These are phyloP conservation scores for Chaenodraco wilsoni DNA, from an alignment of 2,797 vertebrate genomes.

Conservation along the genomic window DNA sequence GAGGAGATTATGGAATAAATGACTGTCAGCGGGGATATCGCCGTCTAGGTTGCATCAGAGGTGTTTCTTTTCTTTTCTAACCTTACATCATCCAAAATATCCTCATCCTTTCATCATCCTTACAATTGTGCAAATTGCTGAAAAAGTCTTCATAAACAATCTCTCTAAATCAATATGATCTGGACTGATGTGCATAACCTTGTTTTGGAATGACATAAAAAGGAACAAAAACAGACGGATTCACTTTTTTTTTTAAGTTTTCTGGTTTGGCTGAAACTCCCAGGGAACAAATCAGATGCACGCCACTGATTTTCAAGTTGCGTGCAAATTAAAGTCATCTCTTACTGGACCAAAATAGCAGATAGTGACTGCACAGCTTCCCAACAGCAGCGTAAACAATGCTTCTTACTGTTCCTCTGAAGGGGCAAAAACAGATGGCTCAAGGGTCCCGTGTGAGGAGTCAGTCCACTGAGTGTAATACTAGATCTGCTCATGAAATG, in stretches of 20 bases:
- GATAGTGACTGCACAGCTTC: constrained; percentile 23
- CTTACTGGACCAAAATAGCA: constrained; percentile 35
- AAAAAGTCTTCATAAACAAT: background rate
- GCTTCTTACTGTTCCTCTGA: constrained; percentile 26
- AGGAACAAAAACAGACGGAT: constrained; percentile 13
- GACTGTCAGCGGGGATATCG: constrained; percentile 1
- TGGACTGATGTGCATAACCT: background rate
- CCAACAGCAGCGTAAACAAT: constrained; percentile 52
- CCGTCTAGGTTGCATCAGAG: constrained; percentile 13
- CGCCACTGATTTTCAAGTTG: constrained; percentile 41
- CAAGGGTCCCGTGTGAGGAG: constrained; percentile 55
- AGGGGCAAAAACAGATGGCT: constrained; percentile 64
- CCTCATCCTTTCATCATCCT: background rate
- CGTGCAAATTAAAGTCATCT: constrained; percentile 32
- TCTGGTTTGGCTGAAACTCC: constrained; percentile 24
- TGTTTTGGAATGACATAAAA: background rate
- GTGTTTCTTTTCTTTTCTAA: background rate
- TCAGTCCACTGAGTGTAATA: constrained; percentile 41
- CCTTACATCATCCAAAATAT: constrained; percentile 14
- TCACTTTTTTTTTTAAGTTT: constrained; percentile 2
- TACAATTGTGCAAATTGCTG: background rate
- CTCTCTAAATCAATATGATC: background rate
- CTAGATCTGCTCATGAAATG: constrained; percentile 56
- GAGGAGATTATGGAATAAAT: constrained; percentile 27
- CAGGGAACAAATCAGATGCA: constrained; percentile 30